These are phyloP conservation scores for Cirrhinus molitorella DNA, from an alignment of 2,797 vertebrate genomes.

Conservation along the genomic window DNA sequence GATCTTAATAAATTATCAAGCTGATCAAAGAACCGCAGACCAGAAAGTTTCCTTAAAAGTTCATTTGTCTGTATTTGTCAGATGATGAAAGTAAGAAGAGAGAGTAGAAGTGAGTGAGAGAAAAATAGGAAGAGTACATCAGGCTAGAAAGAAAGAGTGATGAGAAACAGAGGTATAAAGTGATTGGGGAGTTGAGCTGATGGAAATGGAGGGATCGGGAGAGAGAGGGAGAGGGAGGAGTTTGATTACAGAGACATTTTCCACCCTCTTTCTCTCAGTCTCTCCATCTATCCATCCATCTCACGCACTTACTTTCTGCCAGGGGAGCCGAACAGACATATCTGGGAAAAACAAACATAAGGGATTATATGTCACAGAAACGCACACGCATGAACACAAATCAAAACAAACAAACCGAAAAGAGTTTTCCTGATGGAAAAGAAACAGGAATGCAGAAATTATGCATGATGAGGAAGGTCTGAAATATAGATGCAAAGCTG, in stretches of 20 bases:
- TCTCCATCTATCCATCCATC: conserved; percentile 32
- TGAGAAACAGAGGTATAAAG: conserved; percentile 40
- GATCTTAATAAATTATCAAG: conserved; percentile 30
- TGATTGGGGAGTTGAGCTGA: conserved; percentile 43
- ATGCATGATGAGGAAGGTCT: conserved; percentile 10
- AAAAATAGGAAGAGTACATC: conserved; percentile 25
- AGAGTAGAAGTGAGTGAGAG: neutral
- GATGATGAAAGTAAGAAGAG: neutral
- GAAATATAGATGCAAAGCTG: conserved; percentile 8
- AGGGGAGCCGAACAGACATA: conserved; percentile 52
- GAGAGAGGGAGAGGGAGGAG: conserved; percentile 4
- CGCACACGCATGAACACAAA: conserved; percentile 36
- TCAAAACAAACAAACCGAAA: conserved; percentile 18
- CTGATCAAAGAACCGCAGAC: conserved; percentile 3
- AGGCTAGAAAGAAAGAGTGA: conserved; percentile 6
- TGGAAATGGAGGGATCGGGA: conserved; percentile 30
- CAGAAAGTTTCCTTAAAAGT: neutral
- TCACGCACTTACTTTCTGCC: conserved; percentile 38
- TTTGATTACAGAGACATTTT: conserved; percentile 36
- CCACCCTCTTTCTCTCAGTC: conserved; percentile 20
- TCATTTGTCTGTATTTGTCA: neutral
- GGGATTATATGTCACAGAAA: conserved; percentile 32
- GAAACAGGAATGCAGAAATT: conserved; percentile 10
- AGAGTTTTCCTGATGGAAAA: conserved; percentile 15
- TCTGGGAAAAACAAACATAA: conserved; percentile 40